Evolutionary conservation across 2,113 vertebrate species (phyloP), one percentile per base, ranked within the genome.

Genomic region (Suncus etruscus): DNA sequence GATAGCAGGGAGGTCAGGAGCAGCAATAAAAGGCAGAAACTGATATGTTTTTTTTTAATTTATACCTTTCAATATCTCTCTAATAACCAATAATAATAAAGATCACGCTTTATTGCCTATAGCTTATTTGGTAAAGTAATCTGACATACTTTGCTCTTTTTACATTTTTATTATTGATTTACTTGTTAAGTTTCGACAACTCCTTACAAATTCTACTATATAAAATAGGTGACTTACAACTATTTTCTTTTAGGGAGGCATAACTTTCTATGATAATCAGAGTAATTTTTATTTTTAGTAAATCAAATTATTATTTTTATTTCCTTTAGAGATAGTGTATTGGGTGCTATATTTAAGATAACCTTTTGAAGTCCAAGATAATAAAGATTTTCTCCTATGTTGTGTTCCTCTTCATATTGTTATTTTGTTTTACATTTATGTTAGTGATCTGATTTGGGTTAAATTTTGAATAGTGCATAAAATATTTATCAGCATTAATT

Each of bases 101-200:
- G 20, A 77, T 47, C 27, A 25, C 68, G 4, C 22, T 76, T 84
- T 76, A 61, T 89, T 91, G 45, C 20, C 39, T 73, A 69, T 58
- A 45, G 27, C 29, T 91, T 94, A 29, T 81, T 83, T 70, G 39
- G 29, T 82, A 8, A 89, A 45, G 25, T 65, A 29, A 75, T 7
- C 61, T 77, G 63, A 89, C 70, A 85, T 65, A 83, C 69, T 85
- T 87, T 72, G 24, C 6, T 81, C 8, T 77, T 96, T 92, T 65
- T 61, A 45, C 39, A 61, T 74, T 63, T 73, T 11, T 4, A 1
- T 58, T 80, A 9, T 68, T 61, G 6, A 61, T 61, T 61, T 20
- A 61, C 58, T 95, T 58, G 14, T 85, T 86, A 72, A n/a, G 27
- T 86, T 90, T 91, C 88, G 47, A 92, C 14, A 91, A 80, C 58